Conservation (phyloP, 2,888 invertebrate species). For the Cataglyphis rosenhaueri region DNA sequence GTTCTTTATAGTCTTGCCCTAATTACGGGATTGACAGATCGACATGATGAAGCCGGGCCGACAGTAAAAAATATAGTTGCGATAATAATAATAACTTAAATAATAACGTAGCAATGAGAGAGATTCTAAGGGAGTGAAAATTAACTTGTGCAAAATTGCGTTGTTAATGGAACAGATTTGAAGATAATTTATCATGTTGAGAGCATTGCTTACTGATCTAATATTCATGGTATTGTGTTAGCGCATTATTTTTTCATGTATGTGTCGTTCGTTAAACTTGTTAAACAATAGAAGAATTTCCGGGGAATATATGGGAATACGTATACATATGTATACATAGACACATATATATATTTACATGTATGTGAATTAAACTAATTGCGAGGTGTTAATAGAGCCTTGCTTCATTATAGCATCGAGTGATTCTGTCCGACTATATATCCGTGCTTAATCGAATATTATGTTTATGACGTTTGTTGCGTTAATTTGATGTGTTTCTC, state of each 20-base stretch:
- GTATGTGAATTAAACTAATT: conserved; percentile 43
- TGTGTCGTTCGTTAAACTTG: background rate
- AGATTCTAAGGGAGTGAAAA: background rate
- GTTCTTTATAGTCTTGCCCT: conserved; percentile 37
- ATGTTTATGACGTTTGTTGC: conserved; percentile 37
- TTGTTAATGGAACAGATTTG: background rate
- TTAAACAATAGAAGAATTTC: conserved; percentile 6
- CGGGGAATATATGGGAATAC: background rate
- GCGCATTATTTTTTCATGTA: background rate
- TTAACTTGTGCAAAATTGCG: conserved; percentile 1
- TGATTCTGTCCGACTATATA: conserved; percentile 8
- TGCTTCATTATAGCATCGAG: conserved; percentile 31
- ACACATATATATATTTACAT: background rate
- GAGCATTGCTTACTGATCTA: background rate
- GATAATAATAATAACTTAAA: background rate
- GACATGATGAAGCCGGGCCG: background rate
- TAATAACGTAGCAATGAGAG: background rate
- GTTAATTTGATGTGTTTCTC: conserved; percentile 32
- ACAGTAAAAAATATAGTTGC: background rate
- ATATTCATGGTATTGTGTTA: conserved; percentile 18
- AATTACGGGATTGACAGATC: conserved; percentile 22
- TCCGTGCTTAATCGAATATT: conserved; percentile 31
- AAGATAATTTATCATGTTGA: background rate
- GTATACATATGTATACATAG: background rate
- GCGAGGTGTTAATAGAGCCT: conserved; percentile 12